A percentile compares a stretch with the other conserved stretches of the same genome.
These are phyloP conservation scores for Sorex maritimensis DNA, from an alignment of 2,797 vertebrate genomes.

Conservation along the genomic window DNA sequence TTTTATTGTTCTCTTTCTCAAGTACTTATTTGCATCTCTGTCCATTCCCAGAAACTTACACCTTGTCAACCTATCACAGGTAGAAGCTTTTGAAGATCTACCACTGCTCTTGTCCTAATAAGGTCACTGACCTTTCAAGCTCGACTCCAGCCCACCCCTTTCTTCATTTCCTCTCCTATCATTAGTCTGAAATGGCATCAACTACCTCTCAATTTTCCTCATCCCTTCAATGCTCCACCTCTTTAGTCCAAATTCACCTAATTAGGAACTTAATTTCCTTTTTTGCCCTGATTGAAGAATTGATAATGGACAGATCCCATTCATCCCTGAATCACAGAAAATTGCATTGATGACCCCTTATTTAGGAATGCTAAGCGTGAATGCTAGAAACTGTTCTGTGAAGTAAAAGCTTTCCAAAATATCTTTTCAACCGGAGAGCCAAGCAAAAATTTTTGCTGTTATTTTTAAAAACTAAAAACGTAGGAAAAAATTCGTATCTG, in stretches of 20 bases:
- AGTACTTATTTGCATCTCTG: constrained; percentile 81
- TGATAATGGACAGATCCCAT: constrained; percentile 90
- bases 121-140: constrained; percentile 94
- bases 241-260: constrained; percentile 96
- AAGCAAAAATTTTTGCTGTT: constrained; percentile 33
- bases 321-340: constrained; percentile 88
- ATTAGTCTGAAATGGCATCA: constrained; percentile 94
- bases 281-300: constrained; percentile 92
- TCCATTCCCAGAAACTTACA: constrained; percentile 87
- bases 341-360: constrained; percentile 87
- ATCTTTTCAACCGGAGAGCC: constrained; percentile 6
- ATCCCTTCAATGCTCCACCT: constrained; percentile 92
- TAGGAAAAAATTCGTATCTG: constrained; percentile 14
- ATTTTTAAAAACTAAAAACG: constrained; percentile 25
- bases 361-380: constrained; percentile 88
- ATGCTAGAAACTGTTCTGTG: constrained; percentile 57
- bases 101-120: constrained; percentile 93
- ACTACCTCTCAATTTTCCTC: constrained; percentile 93
- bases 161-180: constrained; percentile 95
- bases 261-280: constrained; percentile 97
- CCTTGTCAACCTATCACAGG: constrained; percentile 90
- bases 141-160: constrained; percentile 88
- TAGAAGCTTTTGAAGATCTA: constrained; percentile 92
- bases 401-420: neutral
- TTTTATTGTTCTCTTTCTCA: constrained; percentile 85